These are phyloP conservation scores for Apocheima hispidaria DNA, from an alignment of 2,888 invertebrate genomes.

Conservation along the genomic window DNA sequence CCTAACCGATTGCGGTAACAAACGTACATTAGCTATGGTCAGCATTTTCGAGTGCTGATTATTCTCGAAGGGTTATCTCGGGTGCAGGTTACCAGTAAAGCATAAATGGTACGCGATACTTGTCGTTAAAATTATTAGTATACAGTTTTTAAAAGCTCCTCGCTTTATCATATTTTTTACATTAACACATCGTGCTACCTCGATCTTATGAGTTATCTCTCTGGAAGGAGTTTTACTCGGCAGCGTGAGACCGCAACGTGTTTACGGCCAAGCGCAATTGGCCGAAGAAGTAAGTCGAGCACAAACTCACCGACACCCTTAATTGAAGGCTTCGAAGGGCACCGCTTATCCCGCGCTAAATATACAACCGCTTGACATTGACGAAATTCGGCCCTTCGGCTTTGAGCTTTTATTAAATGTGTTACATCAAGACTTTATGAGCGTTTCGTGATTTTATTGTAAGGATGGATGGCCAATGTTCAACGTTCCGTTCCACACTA, in stretches of 20 bases:
- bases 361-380: constrained; percentile 38
- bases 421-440: constrained; percentile 16
- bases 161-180: no score
- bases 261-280: constrained; percentile 49
- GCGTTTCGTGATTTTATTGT: constrained; percentile 21
- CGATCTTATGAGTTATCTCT: neutral
- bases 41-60: no score
- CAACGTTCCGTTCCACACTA: neutral
- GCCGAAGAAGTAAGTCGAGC: constrained; percentile 48
- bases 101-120: no score
- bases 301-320: constrained; percentile 45
- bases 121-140: no score
- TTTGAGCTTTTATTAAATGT: constrained; percentile 24
- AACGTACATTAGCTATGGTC: no score
- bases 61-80: no score
- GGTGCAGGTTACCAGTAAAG: no score
- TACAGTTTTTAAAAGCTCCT: no score
- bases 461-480: neutral
- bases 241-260: constrained; percentile 18
- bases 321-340: constrained; percentile 47
- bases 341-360: constrained; percentile 47
- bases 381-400: constrained; percentile 18
- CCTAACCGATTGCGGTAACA: no score
- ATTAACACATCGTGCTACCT: neutral
- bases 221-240: neutral